Conservation (phyloP, 1,140 invertebrate genomes). For the Cecropterus lyciades region DNA sequence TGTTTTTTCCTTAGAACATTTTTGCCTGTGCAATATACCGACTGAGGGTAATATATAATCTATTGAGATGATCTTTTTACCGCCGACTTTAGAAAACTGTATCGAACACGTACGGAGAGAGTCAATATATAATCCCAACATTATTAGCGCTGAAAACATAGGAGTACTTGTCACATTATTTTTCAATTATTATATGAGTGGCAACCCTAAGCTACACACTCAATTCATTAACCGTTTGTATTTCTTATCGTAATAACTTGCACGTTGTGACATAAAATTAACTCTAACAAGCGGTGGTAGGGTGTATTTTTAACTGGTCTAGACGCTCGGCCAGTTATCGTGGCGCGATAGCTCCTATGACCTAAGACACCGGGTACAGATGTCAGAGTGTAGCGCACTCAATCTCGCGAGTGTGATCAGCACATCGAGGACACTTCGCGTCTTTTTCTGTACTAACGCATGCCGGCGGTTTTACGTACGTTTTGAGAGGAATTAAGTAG, state of each 20-base stretch:
- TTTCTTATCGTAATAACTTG: slow-evolving; percentile 26
- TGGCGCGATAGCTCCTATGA: slow-evolving; percentile 38
- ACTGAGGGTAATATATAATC: no score
- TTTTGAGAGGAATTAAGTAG: no score
- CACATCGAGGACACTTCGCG: slow-evolving; percentile 26
- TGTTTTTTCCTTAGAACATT: no score
- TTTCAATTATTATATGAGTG: no score
- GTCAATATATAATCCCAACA: no score
- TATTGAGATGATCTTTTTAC: no score
- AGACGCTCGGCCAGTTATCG: slow-evolving; percentile 30
- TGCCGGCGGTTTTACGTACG: background rate
- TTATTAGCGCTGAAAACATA: no score
- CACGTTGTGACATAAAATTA: slow-evolving; percentile 12
- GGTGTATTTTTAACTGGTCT: slow-evolving; percentile 5
- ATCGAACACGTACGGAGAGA: no score
- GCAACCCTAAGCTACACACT: background rate
- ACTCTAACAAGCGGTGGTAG: slow-evolving; percentile 32
- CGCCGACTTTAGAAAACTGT: no score
- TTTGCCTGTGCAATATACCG: no score
- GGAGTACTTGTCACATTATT: no score
- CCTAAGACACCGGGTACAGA: slow-evolving; percentile 41
- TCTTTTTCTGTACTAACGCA: background rate
- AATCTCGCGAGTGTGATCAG: slow-evolving; percentile 29
- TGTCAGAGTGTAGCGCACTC: slow-evolving; percentile 40
- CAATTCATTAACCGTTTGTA: slow-evolving; percentile 41